Evolutionary conservation across 2,888 invertebrate species (phyloP), one percentile per base, ranked within the genome.

Genomic region (Drosophila antonietae): DNA sequence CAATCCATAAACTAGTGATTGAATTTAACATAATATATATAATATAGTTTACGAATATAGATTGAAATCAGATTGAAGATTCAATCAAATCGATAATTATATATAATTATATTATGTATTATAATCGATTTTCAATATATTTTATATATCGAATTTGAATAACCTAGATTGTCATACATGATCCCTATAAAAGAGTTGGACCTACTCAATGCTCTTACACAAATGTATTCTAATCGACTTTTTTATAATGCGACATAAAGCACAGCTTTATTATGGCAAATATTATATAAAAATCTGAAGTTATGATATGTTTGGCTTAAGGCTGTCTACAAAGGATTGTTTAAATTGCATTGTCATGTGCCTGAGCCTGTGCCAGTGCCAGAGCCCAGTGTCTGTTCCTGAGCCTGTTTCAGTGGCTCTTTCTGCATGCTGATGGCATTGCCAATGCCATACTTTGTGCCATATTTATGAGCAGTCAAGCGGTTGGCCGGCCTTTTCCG

Each of bases 331-430:
- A 49, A 56, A 62, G 49, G 53, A 31, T 41, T 56, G 41, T 78
- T 78, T 66, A 72, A 86, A 86, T 75, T 86, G 81, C 78, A 80
- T 66, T 78, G 68, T 49, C 74, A 56, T 66, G 60, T 14, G 46
- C 31, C 39, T n/a, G n/a, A 9, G 20, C 9, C 52, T 44, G 10
- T 33, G 7, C 46, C 23, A 15, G 8, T 15, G 44, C 14, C 59
- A 1, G 37, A n/a, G 28, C 5, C 28, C 39, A 12, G 18, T 9
- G 28, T 5, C 53, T 44, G 14, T 41, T 14, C 46, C 23, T 23
- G 8, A 15, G 44, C 14, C 59, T 2, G 37, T 28, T 15, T 10
- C 39, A 10, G 1, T 55, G n/a, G 15, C 37, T 52, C 8, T 12
- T 18, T 35, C 35, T 52, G 52, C 52, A 52, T 43, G 64, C 51